Evolutionary conservation across 2,113 vertebrate genomes (phyloP).

Genomic region (Etia nguti): DNA sequence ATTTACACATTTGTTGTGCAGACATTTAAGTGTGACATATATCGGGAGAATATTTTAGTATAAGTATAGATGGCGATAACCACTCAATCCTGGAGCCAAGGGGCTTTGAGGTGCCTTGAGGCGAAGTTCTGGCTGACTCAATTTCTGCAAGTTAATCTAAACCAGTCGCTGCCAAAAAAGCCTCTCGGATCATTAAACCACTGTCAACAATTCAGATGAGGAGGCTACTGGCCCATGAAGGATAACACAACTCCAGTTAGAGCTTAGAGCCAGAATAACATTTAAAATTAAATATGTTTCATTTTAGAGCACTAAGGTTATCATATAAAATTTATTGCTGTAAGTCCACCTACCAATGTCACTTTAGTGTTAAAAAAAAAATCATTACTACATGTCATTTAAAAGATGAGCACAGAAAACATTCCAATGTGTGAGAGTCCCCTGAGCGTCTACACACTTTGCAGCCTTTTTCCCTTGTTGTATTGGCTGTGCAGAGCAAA

Average conservation of each 20-base stretch:
- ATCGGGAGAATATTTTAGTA: not conserved
- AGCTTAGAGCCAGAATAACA: not conserved
- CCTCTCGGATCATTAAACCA: constrained; percentile 56
- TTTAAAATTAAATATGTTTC: not conserved
- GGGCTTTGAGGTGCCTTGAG: not conserved
- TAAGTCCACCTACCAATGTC: not conserved
- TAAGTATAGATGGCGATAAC: not conserved
- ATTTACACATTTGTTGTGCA: not conserved
- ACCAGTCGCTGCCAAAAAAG: constrained; percentile 34
- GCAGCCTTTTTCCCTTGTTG: not conserved
- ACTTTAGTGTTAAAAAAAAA: not conserved
- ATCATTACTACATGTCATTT: not conserved
- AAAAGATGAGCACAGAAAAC: not conserved
- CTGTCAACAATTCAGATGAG: constrained; percentile 57
- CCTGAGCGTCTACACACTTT: not conserved
- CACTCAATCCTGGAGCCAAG: not conserved
- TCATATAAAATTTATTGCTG: not conserved
- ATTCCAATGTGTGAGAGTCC: not conserved
- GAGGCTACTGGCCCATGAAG: constrained; percentile 47
- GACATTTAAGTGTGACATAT: not conserved
- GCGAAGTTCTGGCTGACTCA: constrained; percentile 12
- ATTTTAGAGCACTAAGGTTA: not conserved
- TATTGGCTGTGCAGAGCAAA: not conserved
- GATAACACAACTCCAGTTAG: not conserved
- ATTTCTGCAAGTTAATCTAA: constrained; percentile 50